These are phyloP conservation scores for Dromius quadrimaculatus DNA, from an alignment of 2,888 invertebrate species.

Conservation along the genomic window DNA sequence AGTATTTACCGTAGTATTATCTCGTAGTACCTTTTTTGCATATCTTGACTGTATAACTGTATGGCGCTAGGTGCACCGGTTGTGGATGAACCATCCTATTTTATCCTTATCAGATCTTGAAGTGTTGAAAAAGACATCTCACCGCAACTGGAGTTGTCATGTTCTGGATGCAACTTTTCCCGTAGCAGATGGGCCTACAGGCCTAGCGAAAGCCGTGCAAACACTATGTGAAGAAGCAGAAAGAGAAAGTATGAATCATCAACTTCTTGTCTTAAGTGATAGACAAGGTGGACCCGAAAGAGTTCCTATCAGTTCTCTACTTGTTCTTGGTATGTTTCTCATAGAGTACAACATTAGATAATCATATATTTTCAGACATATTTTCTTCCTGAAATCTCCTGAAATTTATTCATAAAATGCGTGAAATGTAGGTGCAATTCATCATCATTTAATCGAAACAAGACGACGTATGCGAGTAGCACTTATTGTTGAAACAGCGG, in stretches of 20 bases:
- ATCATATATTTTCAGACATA: not conserved
- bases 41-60: constrained; percentile 24
- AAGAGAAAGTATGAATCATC: constrained; percentile 75
- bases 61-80: constrained; percentile 74
- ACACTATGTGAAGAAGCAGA: constrained; percentile 85
- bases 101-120: constrained; percentile 91
- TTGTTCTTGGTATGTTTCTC: constrained; percentile 77
- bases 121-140: constrained; percentile 84
- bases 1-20: too few relatives aligned
- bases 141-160: constrained; percentile 89
- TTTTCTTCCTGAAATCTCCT: too few relatives aligned
- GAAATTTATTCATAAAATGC: too few relatives aligned
- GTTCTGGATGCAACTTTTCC: constrained; percentile 85
- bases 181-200: constrained; percentile 76
- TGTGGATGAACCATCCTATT: constrained; percentile 95
- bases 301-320: constrained; percentile 83
- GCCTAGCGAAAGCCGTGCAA: constrained; percentile 84
- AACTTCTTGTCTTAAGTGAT: constrained; percentile 91
- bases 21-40: constrained; percentile 63
- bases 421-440: constrained; percentile 78
- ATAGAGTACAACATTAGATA: too few relatives aligned
- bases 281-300: constrained; percentile 73
- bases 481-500: constrained; percentile 94
- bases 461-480: constrained; percentile 97
- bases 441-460: constrained; percentile 95